phyloP scores from a whole-genome alignment of 2,113 vertebrate species.

The Cochlearius cochlearius region DNA sequence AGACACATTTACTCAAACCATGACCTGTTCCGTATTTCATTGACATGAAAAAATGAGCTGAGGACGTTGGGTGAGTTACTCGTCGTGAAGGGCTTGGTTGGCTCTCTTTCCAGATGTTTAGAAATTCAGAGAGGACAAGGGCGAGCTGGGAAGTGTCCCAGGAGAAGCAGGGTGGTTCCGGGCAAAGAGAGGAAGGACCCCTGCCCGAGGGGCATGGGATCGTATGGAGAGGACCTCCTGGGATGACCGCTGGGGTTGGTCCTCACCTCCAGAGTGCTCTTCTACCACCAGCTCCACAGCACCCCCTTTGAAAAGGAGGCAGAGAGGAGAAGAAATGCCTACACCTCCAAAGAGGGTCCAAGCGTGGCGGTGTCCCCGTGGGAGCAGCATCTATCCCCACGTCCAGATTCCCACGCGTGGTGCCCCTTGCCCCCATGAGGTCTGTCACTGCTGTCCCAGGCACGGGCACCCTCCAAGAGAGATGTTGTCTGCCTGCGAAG shows the following conservation, averaged over 20 bases:
- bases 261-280: background rate
- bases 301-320: background rate
- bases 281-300: background rate
- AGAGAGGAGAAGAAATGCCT: background rate
- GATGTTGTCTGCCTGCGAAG: fast-evolving
- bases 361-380: fast-evolving
- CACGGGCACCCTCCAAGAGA: fast-evolving
- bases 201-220: background rate
- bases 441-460: background rate
- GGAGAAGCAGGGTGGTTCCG: background rate
- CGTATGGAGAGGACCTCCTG: background rate
- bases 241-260: background rate
- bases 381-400: background rate
- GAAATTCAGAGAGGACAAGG: background rate
- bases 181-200: background rate
- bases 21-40: background rate
- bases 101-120: background rate
- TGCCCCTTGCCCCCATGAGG: fast-evolving
- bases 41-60: background rate
- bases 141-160: background rate
- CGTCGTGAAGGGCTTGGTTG: fast-evolving
- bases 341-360: background rate
- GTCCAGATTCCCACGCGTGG: fast-evolving
- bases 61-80: background rate
- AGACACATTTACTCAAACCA: background rate